Conservation (phyloP, 2,888 invertebrate genomes). For the Apodemia mormo region DNA sequence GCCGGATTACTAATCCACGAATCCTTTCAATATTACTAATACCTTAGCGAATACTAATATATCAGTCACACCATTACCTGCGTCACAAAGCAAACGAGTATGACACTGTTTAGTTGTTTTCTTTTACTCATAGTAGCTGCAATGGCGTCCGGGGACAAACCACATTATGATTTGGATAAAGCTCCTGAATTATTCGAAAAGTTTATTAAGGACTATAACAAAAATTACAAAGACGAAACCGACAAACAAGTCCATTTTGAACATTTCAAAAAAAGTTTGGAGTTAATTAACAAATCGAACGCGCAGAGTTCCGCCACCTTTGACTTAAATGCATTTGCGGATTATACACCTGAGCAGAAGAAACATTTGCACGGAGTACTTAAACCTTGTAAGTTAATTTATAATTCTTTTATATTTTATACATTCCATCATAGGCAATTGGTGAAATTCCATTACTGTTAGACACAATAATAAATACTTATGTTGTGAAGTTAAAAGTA, state of each 20-base stretch:
- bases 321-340: constrained; percentile 50
- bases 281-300: constrained; percentile 43
- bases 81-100: constrained; percentile 11
- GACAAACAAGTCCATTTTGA: constrained; percentile 46
- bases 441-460: too few species aligned
- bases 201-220: constrained; percentile 45
- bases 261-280: constrained; percentile 44
- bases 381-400: constrained; percentile 1
- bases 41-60: too few species aligned
- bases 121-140: constrained; percentile 23
- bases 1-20: too few species aligned
- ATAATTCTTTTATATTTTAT: too few species aligned
- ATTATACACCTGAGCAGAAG: constrained; percentile 46
- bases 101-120: constrained; percentile 22
- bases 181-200: constrained; percentile 43
- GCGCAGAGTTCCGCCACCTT: constrained; percentile 36
- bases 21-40: too few species aligned
- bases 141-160: too few species aligned
- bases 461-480: too few species aligned
- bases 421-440: too few species aligned
- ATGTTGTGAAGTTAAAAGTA: too few species aligned
- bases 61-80: too few species aligned
- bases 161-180: constrained; percentile 43
- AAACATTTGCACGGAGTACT: constrained; percentile 36
- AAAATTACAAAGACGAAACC: constrained; percentile 45